phyloP scores from a whole-genome alignment of 2,113 vertebrate species.

The Psammodynastes pulverulentus region DNA sequence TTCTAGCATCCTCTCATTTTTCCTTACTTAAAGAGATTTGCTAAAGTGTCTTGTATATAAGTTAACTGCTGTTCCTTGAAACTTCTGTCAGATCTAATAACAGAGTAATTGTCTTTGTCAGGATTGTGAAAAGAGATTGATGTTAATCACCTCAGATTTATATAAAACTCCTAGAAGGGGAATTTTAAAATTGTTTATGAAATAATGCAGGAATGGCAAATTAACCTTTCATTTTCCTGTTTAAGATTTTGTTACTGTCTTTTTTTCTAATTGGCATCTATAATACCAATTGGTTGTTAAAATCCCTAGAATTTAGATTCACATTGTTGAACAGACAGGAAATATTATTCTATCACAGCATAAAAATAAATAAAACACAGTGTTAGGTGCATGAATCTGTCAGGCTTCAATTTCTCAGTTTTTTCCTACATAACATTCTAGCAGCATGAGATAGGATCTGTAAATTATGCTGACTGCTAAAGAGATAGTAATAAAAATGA shows the following conservation, averaged over 20 bases:
- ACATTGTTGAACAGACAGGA: neutral
- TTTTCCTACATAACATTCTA: neutral
- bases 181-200: neutral
- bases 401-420: neutral
- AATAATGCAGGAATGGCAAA: conserved; percentile 14
- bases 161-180: conserved; percentile 26
- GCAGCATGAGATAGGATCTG: neutral
- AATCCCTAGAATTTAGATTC: neutral
- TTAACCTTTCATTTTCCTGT: conserved; percentile 25
- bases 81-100: conserved; percentile 66
- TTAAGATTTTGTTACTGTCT: conserved; percentile 13
- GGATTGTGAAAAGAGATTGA: conserved; percentile 49
- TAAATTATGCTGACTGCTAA: neutral
- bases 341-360: neutral
- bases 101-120: conserved; percentile 71
- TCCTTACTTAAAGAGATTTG: conserved; percentile 67
- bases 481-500: neutral
- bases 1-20: conserved; percentile 58
- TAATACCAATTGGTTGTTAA: conserved; percentile 1
- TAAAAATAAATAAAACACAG: neutral
- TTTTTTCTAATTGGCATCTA: conserved; percentile 21
- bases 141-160: conserved; percentile 36
- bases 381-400: neutral
- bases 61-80: conserved; percentile 67
- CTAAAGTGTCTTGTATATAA: conserved; percentile 52